A percentile compares a stretch with the other conserved stretches of the same genome.
phyloP scores from a whole-genome alignment of 2,888 invertebrate species.

The Tortricodes alternella region DNA sequence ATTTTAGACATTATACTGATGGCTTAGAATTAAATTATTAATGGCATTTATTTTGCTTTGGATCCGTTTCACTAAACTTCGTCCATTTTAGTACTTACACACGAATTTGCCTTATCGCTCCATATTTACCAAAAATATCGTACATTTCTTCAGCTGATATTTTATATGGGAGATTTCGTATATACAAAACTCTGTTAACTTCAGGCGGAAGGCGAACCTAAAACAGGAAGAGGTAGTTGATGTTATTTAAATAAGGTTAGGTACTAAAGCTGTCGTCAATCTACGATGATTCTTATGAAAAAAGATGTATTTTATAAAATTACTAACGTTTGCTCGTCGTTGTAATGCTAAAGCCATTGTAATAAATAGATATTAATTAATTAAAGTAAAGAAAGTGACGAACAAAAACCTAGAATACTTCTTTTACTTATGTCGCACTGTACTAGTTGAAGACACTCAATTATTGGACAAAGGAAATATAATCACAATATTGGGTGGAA shows the following conservation, averaged over 20 bases:
- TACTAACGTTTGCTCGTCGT: slow-evolving; percentile 88
- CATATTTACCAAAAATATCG: slow-evolving; percentile 99
- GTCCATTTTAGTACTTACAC: slow-evolving; percentile 86
- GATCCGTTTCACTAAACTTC: too few relatives aligned
- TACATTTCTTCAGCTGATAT: slow-evolving; percentile 99
- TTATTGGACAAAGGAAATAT: too few relatives aligned
- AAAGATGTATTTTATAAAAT: background rate
- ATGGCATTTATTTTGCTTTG: too few relatives aligned
- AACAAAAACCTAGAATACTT: too few relatives aligned
- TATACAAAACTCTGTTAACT: slow-evolving; percentile 98
- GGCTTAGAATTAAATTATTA: too few relatives aligned
- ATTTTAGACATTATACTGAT: too few relatives aligned
- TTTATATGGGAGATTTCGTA: slow-evolving; percentile 99
- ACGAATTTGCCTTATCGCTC: slow-evolving; percentile 98
- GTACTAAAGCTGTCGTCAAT: too few relatives aligned
- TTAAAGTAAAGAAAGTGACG: background rate
- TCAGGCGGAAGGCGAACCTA: slow-evolving; percentile 99
- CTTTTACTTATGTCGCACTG: too few relatives aligned
- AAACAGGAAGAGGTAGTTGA: slow-evolving; percentile 41
- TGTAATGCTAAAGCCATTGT: slow-evolving; percentile 88
- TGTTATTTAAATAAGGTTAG: background rate
- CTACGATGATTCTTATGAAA: too few relatives aligned
- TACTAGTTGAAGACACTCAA: too few relatives aligned
- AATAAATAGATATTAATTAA: background rate
- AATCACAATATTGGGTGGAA: too few relatives aligned